Evolutionary conservation across 1,140 invertebrate species (phyloP).

Genomic region (Heliconius hermathena): DNA sequence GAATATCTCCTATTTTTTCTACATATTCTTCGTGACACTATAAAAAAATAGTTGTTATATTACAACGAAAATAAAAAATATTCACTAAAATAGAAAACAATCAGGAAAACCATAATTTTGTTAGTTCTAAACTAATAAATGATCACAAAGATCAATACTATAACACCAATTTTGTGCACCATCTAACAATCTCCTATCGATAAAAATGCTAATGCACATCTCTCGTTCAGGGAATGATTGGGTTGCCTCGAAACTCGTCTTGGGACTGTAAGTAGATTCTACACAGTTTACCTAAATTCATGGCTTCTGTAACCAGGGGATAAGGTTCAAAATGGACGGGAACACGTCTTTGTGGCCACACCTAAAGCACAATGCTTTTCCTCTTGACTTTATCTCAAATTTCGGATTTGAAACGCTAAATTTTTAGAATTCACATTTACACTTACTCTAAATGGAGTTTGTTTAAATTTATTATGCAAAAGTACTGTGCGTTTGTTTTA

Average conservation of each 20-base stretch:
- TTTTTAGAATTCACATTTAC: constrained; percentile 28
- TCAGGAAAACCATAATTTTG: too few relatives aligned
- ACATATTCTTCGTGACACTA: not conserved
- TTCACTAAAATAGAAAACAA: too few relatives aligned
- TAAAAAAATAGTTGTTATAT: not conserved
- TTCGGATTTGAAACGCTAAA: constrained; percentile 39
- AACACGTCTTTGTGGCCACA: constrained; percentile 32
- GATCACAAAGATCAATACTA: constrained; percentile 16
- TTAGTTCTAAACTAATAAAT: constrained; percentile 6
- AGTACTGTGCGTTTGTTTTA: not conserved
- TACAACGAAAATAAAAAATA: not conserved
- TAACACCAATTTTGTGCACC: constrained; percentile 37
- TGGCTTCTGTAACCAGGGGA: constrained; percentile 12
- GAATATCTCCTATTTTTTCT: not conserved
- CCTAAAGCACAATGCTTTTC: constrained; percentile 53
- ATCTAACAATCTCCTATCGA: constrained; percentile 58
- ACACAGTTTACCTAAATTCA: constrained; percentile 39
- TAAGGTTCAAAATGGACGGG: constrained; percentile 28
- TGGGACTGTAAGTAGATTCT: constrained; percentile 58
- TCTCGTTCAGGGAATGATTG: constrained; percentile 55
- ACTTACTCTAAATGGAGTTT: constrained; percentile 16
- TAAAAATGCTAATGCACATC: constrained; percentile 69
- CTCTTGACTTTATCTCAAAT: constrained; percentile 50
- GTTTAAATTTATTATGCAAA: constrained; percentile 16
- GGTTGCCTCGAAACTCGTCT: constrained; percentile 49